Percentiles rank a stretch among this genome's conserved stretches.
These are phyloP conservation scores for Nycticebus coucang DNA, from an alignment of 2,113 vertebrate species.

Conservation along the genomic window DNA sequence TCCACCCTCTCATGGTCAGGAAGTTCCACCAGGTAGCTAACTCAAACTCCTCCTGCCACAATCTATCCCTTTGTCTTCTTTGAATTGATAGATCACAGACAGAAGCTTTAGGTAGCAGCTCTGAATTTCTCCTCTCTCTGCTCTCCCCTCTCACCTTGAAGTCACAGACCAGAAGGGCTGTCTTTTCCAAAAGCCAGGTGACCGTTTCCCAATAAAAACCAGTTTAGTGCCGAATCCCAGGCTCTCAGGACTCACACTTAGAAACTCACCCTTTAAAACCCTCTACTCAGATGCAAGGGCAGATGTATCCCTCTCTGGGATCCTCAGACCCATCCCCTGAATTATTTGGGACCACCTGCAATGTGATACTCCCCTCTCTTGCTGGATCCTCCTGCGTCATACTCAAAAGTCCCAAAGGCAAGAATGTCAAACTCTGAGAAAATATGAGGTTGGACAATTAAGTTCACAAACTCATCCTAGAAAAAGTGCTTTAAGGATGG, in stretches of 20 bases:
- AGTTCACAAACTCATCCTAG: no score
- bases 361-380: neutral
- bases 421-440: neutral
- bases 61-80: neutral
- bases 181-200: neutral
- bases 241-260: neutral
- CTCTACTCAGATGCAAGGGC: neutral
- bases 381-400: neutral
- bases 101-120: neutral
- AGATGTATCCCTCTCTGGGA: accelerated
- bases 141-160: neutral
- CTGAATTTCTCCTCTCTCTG: neutral
- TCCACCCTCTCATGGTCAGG: neutral
- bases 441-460: no score
- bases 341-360: neutral
- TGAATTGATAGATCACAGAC: neutral
- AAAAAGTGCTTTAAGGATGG: no score
- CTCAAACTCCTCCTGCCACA: neutral
- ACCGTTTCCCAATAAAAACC: neutral
- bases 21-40: neutral
- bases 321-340: neutral
- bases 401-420: neutral
- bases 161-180: neutral
- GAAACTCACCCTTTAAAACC: neutral
- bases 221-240: neutral